Conservation (phyloP, 2,113 vertebrate genomes). For the Dicaeum eximium region DNA sequence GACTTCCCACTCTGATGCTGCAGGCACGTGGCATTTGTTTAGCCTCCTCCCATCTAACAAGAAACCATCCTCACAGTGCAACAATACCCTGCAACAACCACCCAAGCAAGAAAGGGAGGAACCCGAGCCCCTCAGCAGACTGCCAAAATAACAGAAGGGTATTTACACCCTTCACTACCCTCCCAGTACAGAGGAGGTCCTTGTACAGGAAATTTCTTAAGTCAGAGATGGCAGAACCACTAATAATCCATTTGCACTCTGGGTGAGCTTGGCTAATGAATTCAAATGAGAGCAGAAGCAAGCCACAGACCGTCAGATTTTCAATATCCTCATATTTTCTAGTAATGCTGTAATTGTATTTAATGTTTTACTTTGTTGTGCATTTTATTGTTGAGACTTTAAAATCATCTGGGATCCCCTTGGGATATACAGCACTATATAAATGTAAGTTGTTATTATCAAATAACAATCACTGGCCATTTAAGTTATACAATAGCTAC, state of each 20-base stretch:
- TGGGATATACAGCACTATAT: conserved; percentile 40
- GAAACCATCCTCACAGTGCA: background rate
- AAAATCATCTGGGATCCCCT: conserved; percentile 42
- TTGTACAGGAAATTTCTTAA: background rate
- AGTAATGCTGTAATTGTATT: conserved; percentile 40
- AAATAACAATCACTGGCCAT: conserved; percentile 51
- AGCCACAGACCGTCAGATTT: background rate
- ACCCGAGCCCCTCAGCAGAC: background rate
- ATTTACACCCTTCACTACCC: background rate
- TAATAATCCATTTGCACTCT: background rate
- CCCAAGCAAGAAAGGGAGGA: background rate
- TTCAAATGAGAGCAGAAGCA: conserved; percentile 35
- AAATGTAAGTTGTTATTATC: conserved; percentile 54
- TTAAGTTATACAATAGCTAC: conserved; percentile 61
- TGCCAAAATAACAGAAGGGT: background rate
- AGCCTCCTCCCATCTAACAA: background rate
- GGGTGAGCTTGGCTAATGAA: conserved; percentile 7
- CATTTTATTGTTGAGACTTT: conserved; percentile 47
- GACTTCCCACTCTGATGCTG: background rate
- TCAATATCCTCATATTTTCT: conserved; percentile 54
- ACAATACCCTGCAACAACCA: background rate
- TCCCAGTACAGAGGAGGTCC: background rate
- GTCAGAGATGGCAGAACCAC: background rate
- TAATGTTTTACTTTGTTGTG: conserved; percentile 53
- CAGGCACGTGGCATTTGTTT: background rate